A percentile compares a stretch with the other conserved stretches of the same genome.
These are phyloP conservation scores for Nycticebus coucang DNA, from an alignment of 2,113 vertebrate species.

Conservation along the genomic window DNA sequence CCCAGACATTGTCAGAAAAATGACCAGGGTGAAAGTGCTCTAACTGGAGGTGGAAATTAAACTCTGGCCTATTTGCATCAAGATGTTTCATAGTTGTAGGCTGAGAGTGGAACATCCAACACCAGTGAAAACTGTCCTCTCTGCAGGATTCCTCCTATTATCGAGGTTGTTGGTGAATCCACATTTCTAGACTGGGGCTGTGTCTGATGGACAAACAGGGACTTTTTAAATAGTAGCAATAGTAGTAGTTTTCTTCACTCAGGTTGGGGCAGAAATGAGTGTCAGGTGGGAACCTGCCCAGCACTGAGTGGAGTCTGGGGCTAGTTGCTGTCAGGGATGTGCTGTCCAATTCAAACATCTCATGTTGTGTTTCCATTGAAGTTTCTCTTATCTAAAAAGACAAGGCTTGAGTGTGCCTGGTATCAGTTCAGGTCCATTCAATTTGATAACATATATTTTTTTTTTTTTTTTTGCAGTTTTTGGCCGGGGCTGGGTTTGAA, in stretches of 20 bases:
- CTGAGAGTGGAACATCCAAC: not conserved
- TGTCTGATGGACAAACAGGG: not conserved
- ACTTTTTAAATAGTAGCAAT: not conserved
- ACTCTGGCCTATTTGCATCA: conserved; percentile 56
- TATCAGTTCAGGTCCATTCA: not conserved
- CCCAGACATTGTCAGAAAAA: conserved; percentile 59
- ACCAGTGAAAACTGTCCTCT: conserved; percentile 6
- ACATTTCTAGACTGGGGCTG: not conserved
- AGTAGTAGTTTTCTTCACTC: not conserved
- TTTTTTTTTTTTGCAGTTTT: too few species aligned
- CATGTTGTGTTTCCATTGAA: conserved; percentile 6
- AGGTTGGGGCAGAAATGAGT: not conserved
- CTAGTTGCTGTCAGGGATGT: not conserved
- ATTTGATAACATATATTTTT: not conserved
- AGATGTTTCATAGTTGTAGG: conserved; percentile 46
- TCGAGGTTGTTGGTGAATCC: not conserved
- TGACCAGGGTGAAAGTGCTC: conserved; percentile 45
- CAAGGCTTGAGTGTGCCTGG: not conserved
- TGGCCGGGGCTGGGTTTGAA: too few species aligned
- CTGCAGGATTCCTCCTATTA: not conserved
- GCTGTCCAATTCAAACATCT: not conserved
- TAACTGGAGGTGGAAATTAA: conserved; percentile 60
- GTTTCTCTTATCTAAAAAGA: conserved; percentile 13
- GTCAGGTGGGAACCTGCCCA: not conserved
- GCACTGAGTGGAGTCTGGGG: not conserved